Evolutionary conservation across 2,113 vertebrate genomes (phyloP), one percentile per base, ranked within the genome.

Genomic region (pig (Sus scrofa)): DNA sequence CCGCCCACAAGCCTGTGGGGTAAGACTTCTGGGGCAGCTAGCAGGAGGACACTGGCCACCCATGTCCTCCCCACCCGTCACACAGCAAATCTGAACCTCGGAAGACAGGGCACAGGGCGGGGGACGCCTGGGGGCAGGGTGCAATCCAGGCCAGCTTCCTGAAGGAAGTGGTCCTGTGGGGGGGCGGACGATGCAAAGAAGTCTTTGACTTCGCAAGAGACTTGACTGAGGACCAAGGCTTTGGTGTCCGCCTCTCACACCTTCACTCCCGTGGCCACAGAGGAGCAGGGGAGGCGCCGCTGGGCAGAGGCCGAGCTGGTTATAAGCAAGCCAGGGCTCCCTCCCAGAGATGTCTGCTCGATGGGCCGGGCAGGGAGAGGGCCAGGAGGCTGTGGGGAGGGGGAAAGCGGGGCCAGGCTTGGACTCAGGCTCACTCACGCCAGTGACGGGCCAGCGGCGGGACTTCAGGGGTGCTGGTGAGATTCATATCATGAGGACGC

Each of bases 141-240:
- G 22, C 56, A 32, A 52, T 60, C 92, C 12, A 8, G 83, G 77
- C n/a, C 67, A 34, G 34, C 89, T 87, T 91, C 94, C 83, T 70
- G 65, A 79, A 89, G 94, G 94, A 95, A 93, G 86, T 50, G 44
- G 94, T 50, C 77, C 86, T 3, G 1, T 3, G 22, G 67, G 32
- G 68, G 58, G 20, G 86, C 71, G 50, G 14, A 44, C 67, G 44
- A 52, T 71, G 63, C 56, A 1, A 54, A 30, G 93, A 32, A 0
- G 15, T 70, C 96, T 97, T 96, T 96, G 97, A 89, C 79, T 97
- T 98, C 95, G 96, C 77, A 39, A 60, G 6, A 1, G 0, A 52
- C 58, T 86, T 54, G 71, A 52, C 56, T 2, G 9, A 50, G 60
- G 91, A 89, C n/a, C n/a, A 44, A 54, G 27, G 73, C 22, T 0